Conservation (phyloP, 2,113 vertebrate species). For the Muscicapa adusta region DNA sequence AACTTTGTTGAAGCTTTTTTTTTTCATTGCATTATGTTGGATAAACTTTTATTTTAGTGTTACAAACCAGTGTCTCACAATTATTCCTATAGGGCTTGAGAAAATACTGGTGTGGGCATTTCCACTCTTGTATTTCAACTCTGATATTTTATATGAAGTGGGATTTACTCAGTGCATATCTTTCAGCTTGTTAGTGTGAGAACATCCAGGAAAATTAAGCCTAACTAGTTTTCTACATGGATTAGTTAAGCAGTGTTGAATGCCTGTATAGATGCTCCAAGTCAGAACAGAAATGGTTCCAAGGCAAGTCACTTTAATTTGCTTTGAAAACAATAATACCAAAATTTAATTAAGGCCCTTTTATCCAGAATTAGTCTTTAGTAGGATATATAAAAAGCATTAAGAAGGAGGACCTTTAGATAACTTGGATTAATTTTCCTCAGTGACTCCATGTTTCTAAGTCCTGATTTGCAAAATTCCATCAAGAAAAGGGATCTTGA, state of each 20-base stretch:
- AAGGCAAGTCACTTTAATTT: neutral
- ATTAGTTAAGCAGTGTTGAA: neutral
- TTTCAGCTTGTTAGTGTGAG: neutral
- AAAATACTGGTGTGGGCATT: neutral
- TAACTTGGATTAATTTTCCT: neutral
- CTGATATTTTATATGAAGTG: neutral
- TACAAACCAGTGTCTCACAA: neutral
- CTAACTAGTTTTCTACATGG: neutral
- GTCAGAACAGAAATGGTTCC: neutral
- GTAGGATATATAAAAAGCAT: neutral
- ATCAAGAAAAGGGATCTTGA: neutral
- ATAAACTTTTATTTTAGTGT: neutral
- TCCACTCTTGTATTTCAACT: neutral
- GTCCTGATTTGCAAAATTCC: neutral
- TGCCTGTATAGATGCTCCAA: neutral
- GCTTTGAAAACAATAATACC: neutral
- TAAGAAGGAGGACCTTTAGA: neutral
- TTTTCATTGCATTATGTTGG: neutral
- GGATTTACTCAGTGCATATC: neutral
- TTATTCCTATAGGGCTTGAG: neutral
- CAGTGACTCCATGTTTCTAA: neutral
- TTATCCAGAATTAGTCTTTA: neutral
- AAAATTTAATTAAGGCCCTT: neutral
- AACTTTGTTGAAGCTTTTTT: neutral
- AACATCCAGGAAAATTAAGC: neutral